These are phyloP conservation scores for Anser brachyrhynchus DNA, from an alignment of 2,113 vertebrate genomes.

Conservation along the genomic window DNA sequence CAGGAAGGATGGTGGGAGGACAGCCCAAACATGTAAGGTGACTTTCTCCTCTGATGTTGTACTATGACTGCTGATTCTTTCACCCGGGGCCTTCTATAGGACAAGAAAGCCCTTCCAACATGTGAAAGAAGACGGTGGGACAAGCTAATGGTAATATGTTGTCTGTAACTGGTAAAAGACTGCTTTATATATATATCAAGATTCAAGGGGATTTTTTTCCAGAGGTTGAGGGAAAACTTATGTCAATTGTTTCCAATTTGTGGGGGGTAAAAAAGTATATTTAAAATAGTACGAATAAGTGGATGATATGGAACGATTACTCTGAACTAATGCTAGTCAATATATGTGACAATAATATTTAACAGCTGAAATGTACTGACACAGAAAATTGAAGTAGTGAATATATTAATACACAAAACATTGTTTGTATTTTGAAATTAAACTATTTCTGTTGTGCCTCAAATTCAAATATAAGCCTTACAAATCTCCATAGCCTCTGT, in stretches of 20 bases:
- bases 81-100: not conserved
- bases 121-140: not conserved
- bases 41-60: not conserved
- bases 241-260: not conserved
- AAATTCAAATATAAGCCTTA: slow-evolving; percentile 57
- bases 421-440: slow-evolving; percentile 25
- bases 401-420: slow-evolving; percentile 42
- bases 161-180: not conserved
- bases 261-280: too few species aligned
- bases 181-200: not conserved
- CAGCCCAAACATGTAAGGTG: not conserved
- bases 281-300: not conserved
- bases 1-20: not conserved
- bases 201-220: not conserved
- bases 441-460: slow-evolving; percentile 35
- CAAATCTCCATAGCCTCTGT: slow-evolving; percentile 50
- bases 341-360: not conserved
- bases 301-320: not conserved
- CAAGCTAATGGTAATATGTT: not conserved
- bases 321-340: slow-evolving; percentile 11
- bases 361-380: slow-evolving; percentile 62
- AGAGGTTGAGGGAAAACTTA: not conserved
- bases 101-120: not conserved
- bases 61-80: not conserved
- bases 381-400: slow-evolving; percentile 9